A percentile compares a stretch with the other conserved stretches of the same genome.
These are phyloP conservation scores for Oithona nana DNA, from an alignment of 2,888 invertebrate species.

Conservation along the genomic window DNA sequence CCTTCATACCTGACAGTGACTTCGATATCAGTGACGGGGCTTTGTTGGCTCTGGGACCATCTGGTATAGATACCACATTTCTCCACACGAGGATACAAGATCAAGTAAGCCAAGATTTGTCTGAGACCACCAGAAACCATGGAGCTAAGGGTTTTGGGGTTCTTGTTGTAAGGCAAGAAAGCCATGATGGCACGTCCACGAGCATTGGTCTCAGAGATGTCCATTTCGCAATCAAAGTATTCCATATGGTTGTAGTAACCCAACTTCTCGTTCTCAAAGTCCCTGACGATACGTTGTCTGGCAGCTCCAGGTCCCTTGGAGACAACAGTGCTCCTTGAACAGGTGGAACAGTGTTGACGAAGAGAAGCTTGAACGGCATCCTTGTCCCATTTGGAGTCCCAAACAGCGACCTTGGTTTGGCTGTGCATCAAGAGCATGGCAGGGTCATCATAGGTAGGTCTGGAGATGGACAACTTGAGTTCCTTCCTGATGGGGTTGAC, in stretches of 20 bases:
- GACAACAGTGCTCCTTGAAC: neutral
- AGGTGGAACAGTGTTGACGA: neutral
- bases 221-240: slow-evolving; percentile 18
- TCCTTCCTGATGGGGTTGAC: slow-evolving; percentile 14
- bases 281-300: neutral
- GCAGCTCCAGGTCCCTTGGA: neutral
- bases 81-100: slow-evolving; percentile 5
- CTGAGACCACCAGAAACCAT: slow-evolving; percentile 3
- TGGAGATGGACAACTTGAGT: slow-evolving; percentile 1
- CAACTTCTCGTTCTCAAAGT: neutral
- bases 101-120: slow-evolving; percentile 3
- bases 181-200: neutral
- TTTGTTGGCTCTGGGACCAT: slow-evolving; percentile 7
- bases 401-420: neutral
- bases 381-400: neutral
- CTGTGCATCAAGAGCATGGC: slow-evolving; percentile 6
- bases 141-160: slow-evolving; percentile 5
- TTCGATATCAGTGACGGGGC: slow-evolving; percentile 14
- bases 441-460: slow-evolving; percentile 1
- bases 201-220: neutral
- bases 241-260: slow-evolving; percentile 2
- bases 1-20: neutral
- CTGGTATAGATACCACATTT: slow-evolving; percentile 6
- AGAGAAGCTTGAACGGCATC: neutral
- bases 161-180: slow-evolving; percentile 14